Base-by-base conservation (phyloP, 2,797 vertebrate species). In the Dromococcyx pavoninus region DNA sequence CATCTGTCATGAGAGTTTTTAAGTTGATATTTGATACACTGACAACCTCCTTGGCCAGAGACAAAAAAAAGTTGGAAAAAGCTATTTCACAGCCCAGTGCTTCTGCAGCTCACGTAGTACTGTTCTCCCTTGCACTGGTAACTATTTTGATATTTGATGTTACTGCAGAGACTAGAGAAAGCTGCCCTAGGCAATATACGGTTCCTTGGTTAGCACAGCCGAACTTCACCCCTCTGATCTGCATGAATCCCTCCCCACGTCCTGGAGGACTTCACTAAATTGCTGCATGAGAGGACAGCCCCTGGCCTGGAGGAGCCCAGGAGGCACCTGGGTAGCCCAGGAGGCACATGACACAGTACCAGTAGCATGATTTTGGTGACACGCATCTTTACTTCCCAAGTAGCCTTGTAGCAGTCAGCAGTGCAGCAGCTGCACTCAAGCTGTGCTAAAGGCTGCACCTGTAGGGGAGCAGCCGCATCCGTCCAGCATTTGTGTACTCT, bases 331-430 rank as follows among this genome's bases (percentile, higher is more conserved):
- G 13, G 10, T 44, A 83, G 64, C 48, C 46, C 37, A 46, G 25
- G 37, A 2, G 7, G 23, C 25, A 58, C 37, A 33, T 3, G 2
- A 50, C 0, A 1, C 43, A 14, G 30, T 1, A 4, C 50, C 44
- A 12, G 54, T 10, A 57, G 21, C 32, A 48, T 2, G 7, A 21
- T 53, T 87, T 44, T 24, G 24, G 24, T n/a, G 57, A 53, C 30
- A n/a, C 4, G 3, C 13, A 15, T 14, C 46, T 73, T 65, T 13
- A 35, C 32, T 5, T 60, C 33, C 17, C 61, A 12, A 13, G 69
- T 10, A 64, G 44, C 35, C 6, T 2, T 2, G 14, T 3, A 77
- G 51, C 16, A 13, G 30, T 1, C 60, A 43, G 51, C n/a, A 33
- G 32, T 1, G 41, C 57, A 44, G 32, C 33, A 54, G 22, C 61